Conservation (phyloP, 2,797 vertebrate species). For the Threskiornis aethiopicus region DNA sequence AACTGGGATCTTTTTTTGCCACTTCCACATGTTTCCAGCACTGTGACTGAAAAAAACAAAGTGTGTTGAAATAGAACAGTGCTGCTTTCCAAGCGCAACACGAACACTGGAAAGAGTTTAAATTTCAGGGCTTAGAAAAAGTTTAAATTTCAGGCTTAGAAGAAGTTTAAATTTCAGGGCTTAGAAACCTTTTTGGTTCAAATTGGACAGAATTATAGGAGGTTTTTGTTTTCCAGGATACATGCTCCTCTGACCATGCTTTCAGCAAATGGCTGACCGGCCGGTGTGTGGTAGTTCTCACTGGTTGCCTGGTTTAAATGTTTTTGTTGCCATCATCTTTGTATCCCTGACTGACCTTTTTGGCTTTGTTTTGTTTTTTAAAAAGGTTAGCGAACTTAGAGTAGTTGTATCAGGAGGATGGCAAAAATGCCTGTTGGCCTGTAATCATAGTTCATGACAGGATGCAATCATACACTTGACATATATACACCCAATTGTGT, state of each 20-base stretch:
- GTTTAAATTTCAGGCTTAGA: neutral
- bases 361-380: neutral
- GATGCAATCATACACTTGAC: conserved; percentile 4
- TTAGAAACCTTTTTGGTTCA: neutral
- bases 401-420: neutral
- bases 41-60: neutral
- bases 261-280: neutral
- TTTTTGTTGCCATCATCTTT: neutral
- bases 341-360: neutral
- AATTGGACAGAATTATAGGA: neutral
- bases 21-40: neutral
- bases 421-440: conserved; percentile 6
- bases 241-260: neutral
- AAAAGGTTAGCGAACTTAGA: neutral
- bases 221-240: neutral
- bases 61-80: neutral
- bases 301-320: neutral
- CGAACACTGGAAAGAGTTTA: neutral
- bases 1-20: neutral
- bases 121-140: neutral
- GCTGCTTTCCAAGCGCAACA: conserved; percentile 19
- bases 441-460: conserved; percentile 8
- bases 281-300: neutral
- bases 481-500: neutral
- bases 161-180: neutral